Percentiles rank a stretch among this genome's conserved stretches.
Conservation (phyloP, 2,888 invertebrate species). For the Timema podura region DNA sequence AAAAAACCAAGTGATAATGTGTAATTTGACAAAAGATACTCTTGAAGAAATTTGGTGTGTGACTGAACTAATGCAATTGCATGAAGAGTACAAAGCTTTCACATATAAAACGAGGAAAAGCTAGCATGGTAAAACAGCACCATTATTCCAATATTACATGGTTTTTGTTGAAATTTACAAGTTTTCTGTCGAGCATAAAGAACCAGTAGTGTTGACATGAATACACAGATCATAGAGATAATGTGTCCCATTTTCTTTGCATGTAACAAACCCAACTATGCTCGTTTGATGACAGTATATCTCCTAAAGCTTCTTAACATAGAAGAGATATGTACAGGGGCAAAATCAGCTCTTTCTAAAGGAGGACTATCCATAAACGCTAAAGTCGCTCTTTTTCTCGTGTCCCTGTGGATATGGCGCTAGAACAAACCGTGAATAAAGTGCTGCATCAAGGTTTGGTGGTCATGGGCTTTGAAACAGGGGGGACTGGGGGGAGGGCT, state of each 20-base stretch:
- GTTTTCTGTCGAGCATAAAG: conserved; percentile 8
- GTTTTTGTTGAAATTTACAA: conserved; percentile 7
- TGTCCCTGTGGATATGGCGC: conserved; percentile 1
- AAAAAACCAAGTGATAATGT: not conserved
- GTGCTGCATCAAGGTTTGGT: conserved; percentile 1
- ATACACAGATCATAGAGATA: not conserved
- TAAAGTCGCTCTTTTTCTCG: not conserved
- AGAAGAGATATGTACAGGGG: not conserved
- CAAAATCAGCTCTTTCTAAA: conserved; percentile 2
- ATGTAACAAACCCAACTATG: conserved; percentile 9
- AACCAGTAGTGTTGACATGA: not conserved
- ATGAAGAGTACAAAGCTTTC: conserved; percentile 8
- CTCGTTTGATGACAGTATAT: conserved; percentile 1
- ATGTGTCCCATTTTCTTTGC: conserved; percentile 7
- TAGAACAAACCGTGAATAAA: conserved; percentile 8
- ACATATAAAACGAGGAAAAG: not conserved
- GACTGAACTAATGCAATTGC: conserved; percentile 8
- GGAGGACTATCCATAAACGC: not conserved
- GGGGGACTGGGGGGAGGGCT: too few species aligned
- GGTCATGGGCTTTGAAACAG: too few species aligned
- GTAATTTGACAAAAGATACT: not conserved
- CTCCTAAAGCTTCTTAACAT: not conserved
- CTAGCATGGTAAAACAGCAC: not conserved
- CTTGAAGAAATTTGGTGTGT: not conserved
- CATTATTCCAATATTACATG: not conserved